Evolutionary conservation across 2,113 vertebrate species (phyloP).

Genomic region (Zapornia atra): DNA sequence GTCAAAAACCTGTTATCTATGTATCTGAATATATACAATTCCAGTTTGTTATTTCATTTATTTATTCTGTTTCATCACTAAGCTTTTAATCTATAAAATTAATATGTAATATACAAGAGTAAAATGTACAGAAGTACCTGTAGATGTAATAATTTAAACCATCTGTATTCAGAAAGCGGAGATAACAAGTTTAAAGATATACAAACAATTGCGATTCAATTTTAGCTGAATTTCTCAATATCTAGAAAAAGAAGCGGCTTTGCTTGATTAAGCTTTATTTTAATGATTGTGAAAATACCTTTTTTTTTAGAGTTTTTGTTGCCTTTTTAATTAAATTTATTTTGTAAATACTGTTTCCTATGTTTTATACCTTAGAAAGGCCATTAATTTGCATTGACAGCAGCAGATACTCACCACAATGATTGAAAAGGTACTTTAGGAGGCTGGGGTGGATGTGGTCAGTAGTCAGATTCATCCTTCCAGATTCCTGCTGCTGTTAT

Average conservation of each 20-base stretch:
- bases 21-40: constrained; percentile 32
- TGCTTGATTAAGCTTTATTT: constrained; percentile 59
- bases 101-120: constrained; percentile 71
- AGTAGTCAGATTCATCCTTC: not conserved
- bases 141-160: constrained; percentile 69
- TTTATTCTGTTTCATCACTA: constrained; percentile 69
- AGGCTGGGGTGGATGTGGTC: not conserved
- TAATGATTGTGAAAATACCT: constrained; percentile 59
- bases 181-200: constrained; percentile 48
- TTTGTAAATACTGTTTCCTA: constrained; percentile 69
- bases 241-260: constrained; percentile 42
- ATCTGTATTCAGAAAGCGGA: constrained; percentile 24
- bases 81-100: constrained; percentile 63
- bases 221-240: constrained; percentile 28
- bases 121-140: constrained; percentile 65
- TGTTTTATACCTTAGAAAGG: constrained; percentile 60
- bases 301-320: constrained; percentile 49
- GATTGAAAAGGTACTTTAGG: not conserved
- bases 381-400: constrained; percentile 15
- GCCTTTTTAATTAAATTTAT: constrained; percentile 68
- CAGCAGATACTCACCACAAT: not conserved
- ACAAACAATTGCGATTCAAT: constrained; percentile 17
- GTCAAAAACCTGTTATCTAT: constrained; percentile 29
- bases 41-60: constrained; percentile 58
- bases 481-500: not conserved